Evolutionary conservation across 2,888 invertebrate genomes (phyloP).

Genomic region (Abrostola triplasia): DNA sequence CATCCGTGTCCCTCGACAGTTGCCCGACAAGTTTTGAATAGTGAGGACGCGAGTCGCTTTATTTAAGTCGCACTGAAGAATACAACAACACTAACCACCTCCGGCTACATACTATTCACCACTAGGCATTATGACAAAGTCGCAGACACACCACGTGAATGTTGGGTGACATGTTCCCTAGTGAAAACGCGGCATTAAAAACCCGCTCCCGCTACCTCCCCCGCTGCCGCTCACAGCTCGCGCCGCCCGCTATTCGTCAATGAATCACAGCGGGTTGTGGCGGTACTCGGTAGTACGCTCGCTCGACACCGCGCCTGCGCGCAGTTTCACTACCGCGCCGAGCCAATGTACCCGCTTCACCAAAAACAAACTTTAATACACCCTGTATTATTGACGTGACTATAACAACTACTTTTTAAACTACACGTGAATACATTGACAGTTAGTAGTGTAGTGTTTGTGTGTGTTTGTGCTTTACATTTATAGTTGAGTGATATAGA

Average conservation of each 20-base stretch:
- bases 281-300: conserved; percentile 38
- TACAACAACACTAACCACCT: too few species aligned
- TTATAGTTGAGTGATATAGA: conserved; percentile 11
- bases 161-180: too few species aligned
- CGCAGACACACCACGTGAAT: too few species aligned
- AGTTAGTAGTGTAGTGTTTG: not conserved
- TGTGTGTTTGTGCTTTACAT: conserved; percentile 2
- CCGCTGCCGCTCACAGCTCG: conserved; percentile 22
- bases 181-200: too few species aligned
- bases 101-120: too few species aligned
- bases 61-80: too few species aligned
- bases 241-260: conserved; percentile 32
- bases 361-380: conserved; percentile 13
- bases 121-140: too few species aligned
- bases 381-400: not conserved
- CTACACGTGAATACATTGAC: not conserved
- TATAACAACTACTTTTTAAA: not conserved
- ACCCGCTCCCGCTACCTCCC: not conserved
- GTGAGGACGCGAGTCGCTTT: too few species aligned
- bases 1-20: too few species aligned
- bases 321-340: conserved; percentile 56
- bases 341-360: conserved; percentile 50
- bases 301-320: conserved; percentile 15
- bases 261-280: conserved; percentile 50
- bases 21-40: too few species aligned